Base-by-base conservation (phyloP, 2,888 invertebrate species). In the Holacanthella duospinosa region DNA sequence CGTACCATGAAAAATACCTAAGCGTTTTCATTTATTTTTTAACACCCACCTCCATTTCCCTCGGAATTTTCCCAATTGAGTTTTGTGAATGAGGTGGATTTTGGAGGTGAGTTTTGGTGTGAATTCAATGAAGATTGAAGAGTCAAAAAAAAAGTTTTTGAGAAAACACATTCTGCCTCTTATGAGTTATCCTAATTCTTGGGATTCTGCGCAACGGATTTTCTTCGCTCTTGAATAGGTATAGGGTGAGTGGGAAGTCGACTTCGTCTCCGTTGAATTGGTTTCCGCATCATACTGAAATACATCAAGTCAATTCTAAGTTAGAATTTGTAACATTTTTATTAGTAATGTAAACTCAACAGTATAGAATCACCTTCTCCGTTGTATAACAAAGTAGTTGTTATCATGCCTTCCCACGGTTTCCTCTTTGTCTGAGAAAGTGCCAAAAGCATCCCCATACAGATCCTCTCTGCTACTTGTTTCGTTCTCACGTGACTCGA, bases 381-480 rank as follows among this genome's bases (percentile, higher is more conserved):
- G 61, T 63, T 70, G 69, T 16, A 72, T 66, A 53, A 68, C 69
- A 43, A 61, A 67, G 56, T 65, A 61, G 56, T 67, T 70, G 25
- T 63, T 65, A 53, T 68, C 69, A 63, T 64, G 69, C 53, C 69
- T 60, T 9, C 62, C 62, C 53, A 63, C 59, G 56, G 64, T 60
- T 4, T 69, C 69, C 9, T 70, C 70, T 36, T 72, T 69, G 64
- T 72, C 72, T 2, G 72, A 72, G 60, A 59, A 69, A 27, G 70
- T 70, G 55, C 69, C 70, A 60, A 68, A 70, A 1, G 63, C 68
- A 55, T 68, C 69, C 4, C 61, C 66, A 69, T 69, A 71, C 26
- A 73, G 60, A 63, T 75, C 75, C 58, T 75, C 75, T 28, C 74
- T 66, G 36, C 74, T 74, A 9, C 73, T 75, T 28, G 70, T 69